Evolutionary conservation across 2,888 invertebrate species (phyloP).

Genomic region (Oscheius sp.): DNA sequence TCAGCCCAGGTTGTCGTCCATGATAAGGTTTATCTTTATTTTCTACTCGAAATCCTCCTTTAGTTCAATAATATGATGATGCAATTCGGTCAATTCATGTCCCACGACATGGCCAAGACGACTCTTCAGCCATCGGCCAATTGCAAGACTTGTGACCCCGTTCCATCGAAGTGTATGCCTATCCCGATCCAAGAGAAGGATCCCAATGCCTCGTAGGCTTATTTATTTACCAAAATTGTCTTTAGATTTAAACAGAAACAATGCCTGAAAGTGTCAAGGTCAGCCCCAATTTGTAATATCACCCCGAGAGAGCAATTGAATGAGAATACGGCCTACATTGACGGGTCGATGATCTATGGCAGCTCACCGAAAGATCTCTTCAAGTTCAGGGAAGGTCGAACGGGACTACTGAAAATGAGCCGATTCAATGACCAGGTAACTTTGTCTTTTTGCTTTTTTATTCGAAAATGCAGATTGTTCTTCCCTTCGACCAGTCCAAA

Average conservation of each 20-base stretch:
- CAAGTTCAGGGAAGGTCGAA: conserved; percentile 71
- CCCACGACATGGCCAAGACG: conserved; percentile 71
- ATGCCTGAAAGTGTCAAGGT: conserved; percentile 77
- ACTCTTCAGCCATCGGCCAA: conserved; percentile 69
- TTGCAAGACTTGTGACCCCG: conserved; percentile 66
- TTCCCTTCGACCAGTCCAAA: conserved; percentile 70
- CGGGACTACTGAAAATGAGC: conserved; percentile 62
- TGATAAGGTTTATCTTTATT: conserved; percentile 44
- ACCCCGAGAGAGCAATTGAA: conserved; percentile 89
- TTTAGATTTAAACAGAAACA: conserved; percentile 66
- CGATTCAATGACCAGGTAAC: conserved; percentile 57
- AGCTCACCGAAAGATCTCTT: conserved; percentile 73
- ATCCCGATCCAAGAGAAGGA: conserved; percentile 69
- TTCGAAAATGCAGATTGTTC: conserved; percentile 47
- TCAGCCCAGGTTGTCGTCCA: conserved; percentile 69
- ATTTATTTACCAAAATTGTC: neutral
- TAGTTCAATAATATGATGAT: conserved; percentile 72
- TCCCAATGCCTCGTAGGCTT: conserved; percentile 62
- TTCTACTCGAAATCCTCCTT: conserved; percentile 19
- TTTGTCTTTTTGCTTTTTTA: neutral
- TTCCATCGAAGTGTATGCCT: conserved; percentile 70
- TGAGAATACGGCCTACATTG: conserved; percentile 84
- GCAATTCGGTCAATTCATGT: conserved; percentile 73
- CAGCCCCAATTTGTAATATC: conserved; percentile 94
- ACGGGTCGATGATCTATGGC: conserved; percentile 76